A percentile compares a stretch with the other conserved stretches of the same genome.
These are phyloP conservation scores for Macrophya annulata DNA, from an alignment of 2,888 invertebrate species.

Conservation along the genomic window DNA sequence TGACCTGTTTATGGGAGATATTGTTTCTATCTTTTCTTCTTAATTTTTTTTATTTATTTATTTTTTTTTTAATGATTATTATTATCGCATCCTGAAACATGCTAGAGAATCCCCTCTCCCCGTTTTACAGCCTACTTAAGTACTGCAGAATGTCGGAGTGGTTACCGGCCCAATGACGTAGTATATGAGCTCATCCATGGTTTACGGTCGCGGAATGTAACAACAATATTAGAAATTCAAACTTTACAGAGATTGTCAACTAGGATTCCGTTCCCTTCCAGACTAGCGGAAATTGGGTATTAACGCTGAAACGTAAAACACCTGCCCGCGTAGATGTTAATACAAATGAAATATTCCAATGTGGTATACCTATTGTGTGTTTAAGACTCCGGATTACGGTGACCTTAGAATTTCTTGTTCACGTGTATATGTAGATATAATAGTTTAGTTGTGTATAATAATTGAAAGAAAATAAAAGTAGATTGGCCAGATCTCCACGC, in stretches of 20 bases:
- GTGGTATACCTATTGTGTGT: background rate
- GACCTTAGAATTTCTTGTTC: background rate
- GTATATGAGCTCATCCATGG: conserved; percentile 29
- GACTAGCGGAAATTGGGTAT: background rate
- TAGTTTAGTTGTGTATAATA: background rate
- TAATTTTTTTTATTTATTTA: background rate
- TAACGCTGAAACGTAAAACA: background rate
- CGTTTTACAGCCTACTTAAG: conserved; percentile 25
- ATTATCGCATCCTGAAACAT: conserved; percentile 2
- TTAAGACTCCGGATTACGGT: background rate
- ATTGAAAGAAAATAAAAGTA: background rate
- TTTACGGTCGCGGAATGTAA: background rate
- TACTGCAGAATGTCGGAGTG: conserved; percentile 23
- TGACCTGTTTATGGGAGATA: conserved; percentile 28
- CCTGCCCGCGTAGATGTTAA: background rate
- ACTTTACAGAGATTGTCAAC: background rate
- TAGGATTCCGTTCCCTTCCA: background rate
- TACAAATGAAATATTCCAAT: background rate
- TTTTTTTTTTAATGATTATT: background rate
- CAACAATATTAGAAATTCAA: background rate
- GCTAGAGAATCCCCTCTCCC: background rate
- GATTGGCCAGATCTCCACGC: background rate
- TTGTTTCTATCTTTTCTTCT: background rate
- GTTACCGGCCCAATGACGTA: conserved; percentile 42
- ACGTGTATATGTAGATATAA: background rate